Percentiles rank a stretch among this genome's conserved stretches.
Evolutionary conservation across 2,888 invertebrate species (phyloP).

Genomic region (Xanthia icteritia): DNA sequence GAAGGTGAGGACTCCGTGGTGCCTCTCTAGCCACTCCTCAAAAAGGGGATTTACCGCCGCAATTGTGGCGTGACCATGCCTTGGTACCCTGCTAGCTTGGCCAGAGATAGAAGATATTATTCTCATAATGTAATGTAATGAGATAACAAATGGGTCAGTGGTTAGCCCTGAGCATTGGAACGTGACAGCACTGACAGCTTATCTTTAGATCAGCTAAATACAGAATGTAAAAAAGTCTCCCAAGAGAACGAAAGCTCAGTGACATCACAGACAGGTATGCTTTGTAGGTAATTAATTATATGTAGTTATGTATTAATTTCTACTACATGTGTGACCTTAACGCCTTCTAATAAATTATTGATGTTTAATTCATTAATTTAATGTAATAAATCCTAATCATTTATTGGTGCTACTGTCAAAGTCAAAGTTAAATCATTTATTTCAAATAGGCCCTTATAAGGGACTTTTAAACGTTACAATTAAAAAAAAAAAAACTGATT

Average conservation of each 20-base stretch:
- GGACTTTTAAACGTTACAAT: no score
- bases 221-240: slow-evolving; percentile 12
- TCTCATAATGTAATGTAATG: neutral
- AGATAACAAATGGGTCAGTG: slow-evolving; percentile 40
- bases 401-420: neutral
- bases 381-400: neutral
- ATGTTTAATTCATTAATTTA: neutral
- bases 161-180: slow-evolving; percentile 26
- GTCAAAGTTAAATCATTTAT: no score
- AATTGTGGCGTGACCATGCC: no score
- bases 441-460: no score
- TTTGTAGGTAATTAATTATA: neutral
- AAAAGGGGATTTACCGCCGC: no score
- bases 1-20: no score
- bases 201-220: slow-evolving; percentile 38
- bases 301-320: neutral
- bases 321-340: neutral
- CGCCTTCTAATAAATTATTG: no score
- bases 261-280: slow-evolving; percentile 17
- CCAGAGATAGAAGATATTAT: neutral
- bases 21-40: no score
- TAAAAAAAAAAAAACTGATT: no score
- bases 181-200: slow-evolving; percentile 42
- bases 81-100: neutral
- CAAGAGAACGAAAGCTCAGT: slow-evolving; percentile 11